Base-by-base conservation (phyloP, 2,113 vertebrate genomes). In the Riparia riparia region DNA sequence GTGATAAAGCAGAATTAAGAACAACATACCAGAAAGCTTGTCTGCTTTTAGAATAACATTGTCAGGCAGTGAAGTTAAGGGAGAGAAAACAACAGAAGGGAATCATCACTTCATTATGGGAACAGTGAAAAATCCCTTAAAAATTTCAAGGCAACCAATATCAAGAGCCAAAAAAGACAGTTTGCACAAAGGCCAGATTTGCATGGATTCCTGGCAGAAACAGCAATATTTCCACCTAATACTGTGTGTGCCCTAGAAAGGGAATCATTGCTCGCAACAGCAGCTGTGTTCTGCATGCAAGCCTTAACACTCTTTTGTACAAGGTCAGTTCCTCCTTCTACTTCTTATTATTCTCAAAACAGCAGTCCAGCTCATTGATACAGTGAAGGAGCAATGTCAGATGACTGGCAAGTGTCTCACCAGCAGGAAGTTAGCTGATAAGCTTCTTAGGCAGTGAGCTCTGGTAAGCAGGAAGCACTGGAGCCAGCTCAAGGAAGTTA, bases 371-470 rank as follows among this genome's bases (percentile, higher is more conserved):
- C 84, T 95, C 86, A 93, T 44, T 95, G 95, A 96, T 95, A 95
- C 73, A 18, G 89, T 82, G 94, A 80, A 94, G 71, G 82, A 95
- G 89, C 72, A 90, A 34, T 91, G 91, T 89, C 66, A 92, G 90
- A 81, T 93, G 96, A 96, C 82, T 97, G 95, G 87, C 94, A 96
- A 93, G 70, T 87, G 82, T 92, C 91, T 95, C 82, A 92, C 68
- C 88, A 89, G 95, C 94, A 97, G 93, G 93, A 96, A 96, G 91
- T 95, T 95, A 81, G 86, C 94, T 95, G 95, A 97, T 97, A 96
- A 97, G 94, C 95, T 90, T 90, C 97, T 97, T 96, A 97, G 94
- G 91, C 90, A 85, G 87, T 81, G 95, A 96, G 95, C 87, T 90
- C 95, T 86, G 57, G 83, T 95, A 96, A 95, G 95, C 91, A 95